Conservation (phyloP, 2,888 invertebrate species). For the Clunio marinus region DNA sequence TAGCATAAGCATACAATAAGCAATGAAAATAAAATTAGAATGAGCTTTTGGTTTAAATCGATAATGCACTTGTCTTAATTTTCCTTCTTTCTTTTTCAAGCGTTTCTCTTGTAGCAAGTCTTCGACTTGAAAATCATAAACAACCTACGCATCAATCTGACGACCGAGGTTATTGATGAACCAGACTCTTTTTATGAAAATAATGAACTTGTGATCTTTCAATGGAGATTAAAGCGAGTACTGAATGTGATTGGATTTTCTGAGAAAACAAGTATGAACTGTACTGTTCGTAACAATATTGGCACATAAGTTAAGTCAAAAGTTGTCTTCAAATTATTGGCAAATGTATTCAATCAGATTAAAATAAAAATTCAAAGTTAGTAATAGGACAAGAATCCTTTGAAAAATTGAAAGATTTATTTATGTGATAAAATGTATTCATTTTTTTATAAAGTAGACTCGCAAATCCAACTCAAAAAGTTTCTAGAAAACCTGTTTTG, state of each 20-base stretch:
- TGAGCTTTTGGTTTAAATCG: conserved; percentile 33
- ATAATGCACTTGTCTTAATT: conserved; percentile 37
- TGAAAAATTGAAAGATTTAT: too few relatives aligned
- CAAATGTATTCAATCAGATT: conserved; percentile 1
- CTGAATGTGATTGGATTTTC: conserved; percentile 21
- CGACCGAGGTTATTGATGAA: conserved; percentile 34
- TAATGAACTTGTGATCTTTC: conserved; percentile 33
- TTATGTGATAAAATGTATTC: too few relatives aligned
- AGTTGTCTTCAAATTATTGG: conserved; percentile 20
- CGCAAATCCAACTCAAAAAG: background rate
- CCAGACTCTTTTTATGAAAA: conserved; percentile 32
- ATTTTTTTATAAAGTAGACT: too few relatives aligned
- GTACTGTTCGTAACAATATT: conserved; percentile 8
- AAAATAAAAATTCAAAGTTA: too few relatives aligned
- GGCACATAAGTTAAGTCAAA: background rate
- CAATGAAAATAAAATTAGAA: conserved; percentile 23
- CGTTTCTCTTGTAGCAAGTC: background rate
- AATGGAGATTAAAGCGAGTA: conserved; percentile 20
- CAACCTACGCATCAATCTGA: conserved; percentile 37
- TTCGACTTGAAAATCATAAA: conserved; percentile 32
- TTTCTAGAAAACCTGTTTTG: background rate
- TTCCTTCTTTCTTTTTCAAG: conserved; percentile 31
- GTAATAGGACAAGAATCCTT: too few relatives aligned
- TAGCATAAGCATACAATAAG: background rate
- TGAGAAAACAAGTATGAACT: conserved; percentile 17